These are phyloP conservation scores for Goniozus legneri DNA, from an alignment of 1,140 invertebrate genomes.

Conservation along the genomic window DNA sequence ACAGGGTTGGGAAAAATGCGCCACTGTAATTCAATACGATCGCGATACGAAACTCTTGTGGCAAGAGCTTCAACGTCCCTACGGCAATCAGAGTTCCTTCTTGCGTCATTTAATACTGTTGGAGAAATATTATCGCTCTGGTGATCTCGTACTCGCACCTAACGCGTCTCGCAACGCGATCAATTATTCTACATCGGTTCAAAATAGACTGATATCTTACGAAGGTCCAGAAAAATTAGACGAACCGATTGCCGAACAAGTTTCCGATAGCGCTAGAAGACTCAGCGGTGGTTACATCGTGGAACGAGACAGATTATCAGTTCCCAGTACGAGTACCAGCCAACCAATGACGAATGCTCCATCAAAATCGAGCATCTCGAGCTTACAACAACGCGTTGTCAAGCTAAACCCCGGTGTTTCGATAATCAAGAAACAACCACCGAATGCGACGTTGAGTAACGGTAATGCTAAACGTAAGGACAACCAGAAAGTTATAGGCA, in stretches of 20 bases:
- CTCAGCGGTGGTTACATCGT: constrained; percentile 38
- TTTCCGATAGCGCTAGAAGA: constrained; percentile 38
- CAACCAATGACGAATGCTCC: neutral
- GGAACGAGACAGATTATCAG: constrained; percentile 29
- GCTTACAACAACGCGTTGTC: constrained; percentile 19
- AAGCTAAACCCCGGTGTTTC: constrained; percentile 46
- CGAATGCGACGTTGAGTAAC: constrained; percentile 29
- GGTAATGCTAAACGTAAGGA: constrained; percentile 35
- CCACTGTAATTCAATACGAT: constrained; percentile 75
- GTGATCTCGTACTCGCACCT: constrained; percentile 69
- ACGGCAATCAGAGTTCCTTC: constrained; percentile 81
- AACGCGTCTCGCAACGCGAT: constrained; percentile 70
- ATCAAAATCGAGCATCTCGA: constrained; percentile 13
- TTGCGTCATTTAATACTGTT: constrained; percentile 74
- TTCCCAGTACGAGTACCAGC: constrained; percentile 13
- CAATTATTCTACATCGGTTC: constrained; percentile 75
- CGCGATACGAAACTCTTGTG: constrained; percentile 74
- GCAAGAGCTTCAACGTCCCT: constrained; percentile 77
- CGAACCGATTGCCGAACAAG: constrained; percentile 43
- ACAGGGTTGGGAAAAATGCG: constrained; percentile 78
- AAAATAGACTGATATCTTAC: constrained; percentile 72
- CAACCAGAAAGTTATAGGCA: constrained; percentile 4
- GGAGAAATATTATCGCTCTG: constrained; percentile 76
- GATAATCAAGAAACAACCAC: constrained; percentile 50
- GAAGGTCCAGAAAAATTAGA: constrained; percentile 57